Evolutionary conservation across 2,797 vertebrate species (phyloP).

Genomic region (Syndactyla subalaris): DNA sequence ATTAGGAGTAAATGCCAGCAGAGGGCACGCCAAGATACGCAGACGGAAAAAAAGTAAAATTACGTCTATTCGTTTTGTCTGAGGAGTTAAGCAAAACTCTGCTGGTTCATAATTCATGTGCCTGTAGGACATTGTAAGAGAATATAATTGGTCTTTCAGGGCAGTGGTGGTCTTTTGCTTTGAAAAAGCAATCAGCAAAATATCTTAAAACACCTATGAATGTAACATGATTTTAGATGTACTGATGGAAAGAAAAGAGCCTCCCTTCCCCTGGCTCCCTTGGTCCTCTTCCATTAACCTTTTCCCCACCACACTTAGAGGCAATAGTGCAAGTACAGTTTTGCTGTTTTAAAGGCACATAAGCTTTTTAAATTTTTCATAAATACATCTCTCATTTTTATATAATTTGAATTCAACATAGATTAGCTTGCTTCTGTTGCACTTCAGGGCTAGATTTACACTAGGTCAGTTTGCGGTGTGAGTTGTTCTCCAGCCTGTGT

Average conservation of each 20-base stretch:
- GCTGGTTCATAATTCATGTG: constrained; percentile 73
- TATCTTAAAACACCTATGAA: constrained; percentile 41
- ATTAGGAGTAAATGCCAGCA: constrained; percentile 51
- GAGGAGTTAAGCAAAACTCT: constrained; percentile 34
- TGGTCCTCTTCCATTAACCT: constrained; percentile 35
- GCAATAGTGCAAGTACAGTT: background rate
- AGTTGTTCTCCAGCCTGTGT: background rate
- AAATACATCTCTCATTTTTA: background rate
- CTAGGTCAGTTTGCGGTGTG: background rate
- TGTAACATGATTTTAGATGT: constrained; percentile 42
- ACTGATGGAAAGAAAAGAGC: constrained; percentile 18
- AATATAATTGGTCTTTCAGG: constrained; percentile 71
- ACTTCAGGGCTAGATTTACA: background rate
- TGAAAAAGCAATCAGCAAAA: constrained; percentile 70
- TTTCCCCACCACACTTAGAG: background rate
- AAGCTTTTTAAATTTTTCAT: background rate
- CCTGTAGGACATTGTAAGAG: constrained; percentile 70
- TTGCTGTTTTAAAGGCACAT: background rate
- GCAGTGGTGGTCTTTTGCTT: constrained; percentile 65
- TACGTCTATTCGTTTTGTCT: background rate
- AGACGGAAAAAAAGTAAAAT: background rate
- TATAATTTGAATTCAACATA: background rate
- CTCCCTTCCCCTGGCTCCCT: background rate
- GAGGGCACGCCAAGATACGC: constrained; percentile 63
- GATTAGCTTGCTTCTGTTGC: background rate